These are phyloP conservation scores for Gobius niger DNA, from an alignment of 2,113 vertebrate genomes.

Conservation along the genomic window DNA sequence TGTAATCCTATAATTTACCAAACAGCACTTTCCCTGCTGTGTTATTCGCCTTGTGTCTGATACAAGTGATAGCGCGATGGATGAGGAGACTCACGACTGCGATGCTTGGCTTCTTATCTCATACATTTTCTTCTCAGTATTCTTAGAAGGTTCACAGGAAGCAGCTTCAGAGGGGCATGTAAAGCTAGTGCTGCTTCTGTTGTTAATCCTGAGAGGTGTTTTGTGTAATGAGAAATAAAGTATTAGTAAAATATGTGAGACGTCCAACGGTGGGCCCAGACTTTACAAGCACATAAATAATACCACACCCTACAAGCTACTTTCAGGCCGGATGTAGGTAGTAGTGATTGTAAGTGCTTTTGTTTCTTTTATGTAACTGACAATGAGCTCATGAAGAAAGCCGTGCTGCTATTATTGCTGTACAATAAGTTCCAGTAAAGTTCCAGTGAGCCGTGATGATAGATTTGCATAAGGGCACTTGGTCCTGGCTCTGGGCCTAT, in stretches of 20 bases:
- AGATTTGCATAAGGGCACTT: constrained; percentile 20
- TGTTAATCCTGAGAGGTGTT: background rate
- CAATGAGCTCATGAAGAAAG: background rate
- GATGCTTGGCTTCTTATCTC: constrained; percentile 56
- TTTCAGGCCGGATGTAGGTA: background rate
- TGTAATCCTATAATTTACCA: constrained; percentile 41
- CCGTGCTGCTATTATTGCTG: background rate
- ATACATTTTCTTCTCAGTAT: constrained; percentile 36
- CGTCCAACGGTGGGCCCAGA: background rate
- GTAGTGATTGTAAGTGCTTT: no score
- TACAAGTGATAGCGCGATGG: constrained; percentile 34
- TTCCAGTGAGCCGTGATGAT: constrained; percentile 21
- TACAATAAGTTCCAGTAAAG: background rate
- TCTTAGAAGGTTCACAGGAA: constrained; percentile 14
- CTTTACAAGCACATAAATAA: constrained; percentile 1
- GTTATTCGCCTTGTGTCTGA: constrained; percentile 22
- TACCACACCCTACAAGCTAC: background rate
- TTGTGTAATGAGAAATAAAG: background rate
- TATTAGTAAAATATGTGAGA: background rate
- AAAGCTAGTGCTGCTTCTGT: background rate
- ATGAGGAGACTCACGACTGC: constrained; percentile 33
- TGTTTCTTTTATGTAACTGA: background rate
- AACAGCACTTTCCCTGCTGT: background rate
- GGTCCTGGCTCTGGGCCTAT: constrained; percentile 38
- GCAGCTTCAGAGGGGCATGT: constrained; percentile 2